Evolutionary conservation across 2,113 vertebrate genomes (phyloP).

Genomic region (Salvelinus namaycush): DNA sequence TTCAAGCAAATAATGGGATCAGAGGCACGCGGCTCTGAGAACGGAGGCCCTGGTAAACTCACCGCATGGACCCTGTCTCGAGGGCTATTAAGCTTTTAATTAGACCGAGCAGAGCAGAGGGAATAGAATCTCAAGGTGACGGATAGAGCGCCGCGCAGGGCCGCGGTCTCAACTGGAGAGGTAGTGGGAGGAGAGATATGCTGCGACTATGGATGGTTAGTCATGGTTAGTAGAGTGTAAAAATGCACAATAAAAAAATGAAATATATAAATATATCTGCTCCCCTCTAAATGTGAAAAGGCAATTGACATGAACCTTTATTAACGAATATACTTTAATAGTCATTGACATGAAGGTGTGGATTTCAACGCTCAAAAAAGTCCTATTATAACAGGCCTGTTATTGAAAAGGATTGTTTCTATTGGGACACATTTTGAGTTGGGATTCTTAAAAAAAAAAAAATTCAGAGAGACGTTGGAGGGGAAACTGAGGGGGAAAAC

Average conservation of each 20-base stretch:
- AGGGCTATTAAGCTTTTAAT: conserved; percentile 99
- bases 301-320: background rate
- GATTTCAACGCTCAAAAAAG: background rate
- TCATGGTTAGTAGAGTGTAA: conserved; percentile 51
- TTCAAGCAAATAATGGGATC: conserved; percentile 99
- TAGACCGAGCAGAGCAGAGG: conserved; percentile 88
- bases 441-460: too few species aligned
- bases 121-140: conserved; percentile 90
- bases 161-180: conserved; percentile 75
- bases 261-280: conserved; percentile 26
- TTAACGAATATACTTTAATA: background rate
- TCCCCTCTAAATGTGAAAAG: background rate
- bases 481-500: background rate
- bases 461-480: too few species aligned
- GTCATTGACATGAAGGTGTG: background rate
- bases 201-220: conserved; percentile 51
- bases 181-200: conserved; percentile 56
- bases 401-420: too few species aligned
- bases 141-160: conserved; percentile 67
- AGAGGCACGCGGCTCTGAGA: conserved; percentile 84
- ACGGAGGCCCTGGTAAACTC: conserved; percentile 86
- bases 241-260: conserved; percentile 60
- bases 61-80: conserved; percentile 94
- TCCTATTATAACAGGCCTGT: background rate
- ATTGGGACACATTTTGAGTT: too few species aligned